These are phyloP conservation scores for Isoperla grammatica DNA, from an alignment of 2,888 invertebrate species.

Conservation along the genomic window DNA sequence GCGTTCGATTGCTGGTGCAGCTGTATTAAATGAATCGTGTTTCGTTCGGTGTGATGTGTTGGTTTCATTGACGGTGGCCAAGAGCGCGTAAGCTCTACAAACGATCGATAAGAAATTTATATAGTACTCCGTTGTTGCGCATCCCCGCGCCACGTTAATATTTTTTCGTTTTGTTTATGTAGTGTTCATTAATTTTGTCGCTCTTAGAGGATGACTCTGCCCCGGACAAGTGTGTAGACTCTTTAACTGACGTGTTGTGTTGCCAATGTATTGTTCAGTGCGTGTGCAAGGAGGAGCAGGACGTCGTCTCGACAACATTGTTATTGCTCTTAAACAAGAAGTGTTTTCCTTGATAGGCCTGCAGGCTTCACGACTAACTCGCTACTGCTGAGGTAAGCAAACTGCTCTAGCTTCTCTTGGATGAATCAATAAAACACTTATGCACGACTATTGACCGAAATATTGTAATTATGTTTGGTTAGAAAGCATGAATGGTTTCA, in stretches of 20 bases:
- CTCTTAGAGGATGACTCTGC: constrained; percentile 10
- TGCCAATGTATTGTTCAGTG: constrained; percentile 1
- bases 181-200: constrained; percentile 7
- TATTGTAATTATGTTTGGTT: background rate
- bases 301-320: constrained; percentile 1
- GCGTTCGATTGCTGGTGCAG: background rate
- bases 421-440: constrained; percentile 15
- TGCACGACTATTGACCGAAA: constrained; percentile 4
- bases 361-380: background rate
- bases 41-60: constrained; percentile 7
- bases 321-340: background rate
- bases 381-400: constrained; percentile 9
- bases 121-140: constrained; percentile 19
- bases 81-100: constrained; percentile 10
- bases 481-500: constrained; percentile 5
- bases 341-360: constrained; percentile 9
- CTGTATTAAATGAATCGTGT: constrained; percentile 2
- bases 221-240: background rate
- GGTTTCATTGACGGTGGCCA: constrained; percentile 10
- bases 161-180: background rate
- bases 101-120: constrained; percentile 20
- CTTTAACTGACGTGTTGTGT: constrained; percentile 4
- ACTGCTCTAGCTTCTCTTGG: background rate
- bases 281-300: background rate
- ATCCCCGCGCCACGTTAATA: constrained; percentile 4